phyloP scores from a whole-genome alignment of 2,797 vertebrate species.

The Argentina silus region DNA sequence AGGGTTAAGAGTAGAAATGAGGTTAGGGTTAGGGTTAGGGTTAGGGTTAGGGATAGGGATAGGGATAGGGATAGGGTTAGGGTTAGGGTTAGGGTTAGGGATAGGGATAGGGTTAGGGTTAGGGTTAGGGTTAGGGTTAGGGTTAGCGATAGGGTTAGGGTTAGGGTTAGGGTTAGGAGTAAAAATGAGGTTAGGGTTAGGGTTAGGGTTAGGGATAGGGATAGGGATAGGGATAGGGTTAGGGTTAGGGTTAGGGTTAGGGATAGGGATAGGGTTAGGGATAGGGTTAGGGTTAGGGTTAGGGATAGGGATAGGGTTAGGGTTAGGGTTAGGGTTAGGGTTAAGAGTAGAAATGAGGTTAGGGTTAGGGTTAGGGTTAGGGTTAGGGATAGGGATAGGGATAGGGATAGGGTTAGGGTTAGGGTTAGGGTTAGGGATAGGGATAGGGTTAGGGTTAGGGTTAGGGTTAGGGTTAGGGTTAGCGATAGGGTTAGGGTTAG shows the following conservation, averaged over 20 bases:
- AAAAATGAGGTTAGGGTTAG: too few species aligned
- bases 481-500: too few species aligned
- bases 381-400: slow-evolving; percentile 30
- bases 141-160: not conserved
- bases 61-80: too few species aligned
- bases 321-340: not conserved
- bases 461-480: slow-evolving; percentile 26
- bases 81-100: not conserved
- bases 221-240: not conserved
- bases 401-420: slow-evolving; percentile 29
- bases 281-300: slow-evolving; percentile 15
- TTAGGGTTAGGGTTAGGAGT: too few species aligned
- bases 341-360: too few species aligned
- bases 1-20: too few species aligned
- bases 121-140: slow-evolving; percentile 1
- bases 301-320: not conserved
- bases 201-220: too few species aligned
- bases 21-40: too few species aligned
- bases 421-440: slow-evolving; percentile 15
- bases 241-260: slow-evolving; percentile 8
- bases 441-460: slow-evolving; percentile 24
- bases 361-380: slow-evolving; percentile 13
- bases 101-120: not conserved
- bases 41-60: too few species aligned
- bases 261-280: slow-evolving; percentile 11